Base-by-base conservation (phyloP, 2,797 vertebrate species). In the Uromys caudimaculatus region DNA sequence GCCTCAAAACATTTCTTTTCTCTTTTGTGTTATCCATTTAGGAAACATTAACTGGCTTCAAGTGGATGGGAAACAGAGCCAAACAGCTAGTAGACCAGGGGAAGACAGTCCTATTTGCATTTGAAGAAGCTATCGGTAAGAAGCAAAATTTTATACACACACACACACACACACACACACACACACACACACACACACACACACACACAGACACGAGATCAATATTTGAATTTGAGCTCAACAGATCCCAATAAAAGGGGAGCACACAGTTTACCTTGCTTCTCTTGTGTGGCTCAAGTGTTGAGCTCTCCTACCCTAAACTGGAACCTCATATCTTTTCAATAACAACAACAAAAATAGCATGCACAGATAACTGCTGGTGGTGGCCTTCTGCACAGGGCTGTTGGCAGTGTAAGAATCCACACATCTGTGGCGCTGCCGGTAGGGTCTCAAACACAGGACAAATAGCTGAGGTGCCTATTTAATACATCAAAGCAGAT, bases 41-140 rank as follows among this genome's bases (percentile, higher is more conserved):
- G 99, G 99, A 99, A 98, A 99, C 99, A 0, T 97, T 99, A 90
- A 99, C 99, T 1, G 99, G 99, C 89, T 99, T 99, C 98, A 99
- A 99, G 96, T 99, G 99, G 99, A 99, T 99, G 99, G 99, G 99
- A 94, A 99, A 99, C 98, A 97, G 99, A 98, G 99, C 99, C 93
- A 99, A 98, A 94, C 99, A 99, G 92, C 99, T 99, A 38, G 98
- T 99, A 98, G 99, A 99, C 95, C 99, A 99, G 97, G 99, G 98
- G 35, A 99, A 99, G 97, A 99, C 98, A 7, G 99, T 99, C 95
- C 98, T 99, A 81, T 99, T 99, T 98, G 99, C 99, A 81, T 99
- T 99, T 98, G 99, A 99, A 97, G 99, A 99, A 97, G 99, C 99
- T 81, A 99, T 99, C 96, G 99, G 99, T 99, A 99, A 98, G 97